A percentile compares a stretch with the other conserved stretches of the same genome.
Conservation (phyloP, 2,797 vertebrate species). For the Lepidocolaptes lacrymiger region DNA sequence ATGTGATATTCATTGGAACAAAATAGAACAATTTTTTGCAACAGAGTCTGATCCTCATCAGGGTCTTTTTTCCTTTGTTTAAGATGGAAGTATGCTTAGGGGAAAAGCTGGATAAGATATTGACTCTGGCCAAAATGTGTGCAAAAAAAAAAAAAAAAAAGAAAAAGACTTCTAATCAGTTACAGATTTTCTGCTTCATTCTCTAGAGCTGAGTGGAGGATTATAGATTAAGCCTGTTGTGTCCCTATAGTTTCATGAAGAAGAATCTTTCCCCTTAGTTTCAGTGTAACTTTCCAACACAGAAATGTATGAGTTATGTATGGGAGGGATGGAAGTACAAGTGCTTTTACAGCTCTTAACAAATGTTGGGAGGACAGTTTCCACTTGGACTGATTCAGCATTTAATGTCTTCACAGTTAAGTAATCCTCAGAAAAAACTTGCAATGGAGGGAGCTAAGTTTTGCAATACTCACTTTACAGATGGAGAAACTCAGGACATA, state of each 20-base stretch:
- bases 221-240: background rate
- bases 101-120: constrained; percentile 25
- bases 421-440: constrained; percentile 20
- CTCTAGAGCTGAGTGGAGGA: background rate
- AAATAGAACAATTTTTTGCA: constrained; percentile 13
- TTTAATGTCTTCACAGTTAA: background rate
- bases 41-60: constrained; percentile 18
- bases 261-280: background rate
- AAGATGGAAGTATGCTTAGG: constrained; percentile 23
- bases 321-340: background rate
- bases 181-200: constrained; percentile 38
- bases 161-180: constrained; percentile 2
- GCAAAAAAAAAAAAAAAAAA: background rate
- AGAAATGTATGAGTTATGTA: background rate
- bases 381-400: constrained; percentile 31
- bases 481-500: constrained; percentile 3
- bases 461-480: constrained; percentile 7
- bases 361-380: background rate
- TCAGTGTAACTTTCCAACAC: background rate
- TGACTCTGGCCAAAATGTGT: background rate
- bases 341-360: background rate
- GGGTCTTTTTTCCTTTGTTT: constrained; percentile 33
- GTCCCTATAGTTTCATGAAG: background rate
- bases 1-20: constrained; percentile 28
- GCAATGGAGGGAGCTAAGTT: background rate